phyloP scores from a whole-genome alignment of 2,888 invertebrate genomes.

The Amiota mariae region DNA sequence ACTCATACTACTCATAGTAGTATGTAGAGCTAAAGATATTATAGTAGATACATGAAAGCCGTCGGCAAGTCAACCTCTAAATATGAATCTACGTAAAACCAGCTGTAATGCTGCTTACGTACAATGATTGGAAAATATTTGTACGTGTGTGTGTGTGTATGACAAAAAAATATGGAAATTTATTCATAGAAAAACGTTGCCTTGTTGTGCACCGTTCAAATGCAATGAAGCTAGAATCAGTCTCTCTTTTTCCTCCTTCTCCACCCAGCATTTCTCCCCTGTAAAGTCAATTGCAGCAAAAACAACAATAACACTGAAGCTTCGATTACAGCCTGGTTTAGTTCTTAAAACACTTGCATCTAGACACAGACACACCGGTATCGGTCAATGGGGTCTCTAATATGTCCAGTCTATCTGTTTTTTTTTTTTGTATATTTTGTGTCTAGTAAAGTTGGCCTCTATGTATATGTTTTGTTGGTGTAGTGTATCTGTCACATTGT shows the following conservation, averaged over 20 bases:
- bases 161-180: constrained; percentile 70
- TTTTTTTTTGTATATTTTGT: no score
- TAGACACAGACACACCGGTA: constrained; percentile 8
- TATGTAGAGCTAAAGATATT: no score
- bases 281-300: constrained; percentile 39
- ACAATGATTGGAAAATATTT: background rate
- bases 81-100: constrained; percentile 42
- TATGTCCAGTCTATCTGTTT: no score
- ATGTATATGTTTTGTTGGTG: background rate
- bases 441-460: no score
- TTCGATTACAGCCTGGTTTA: constrained; percentile 59
- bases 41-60: no score
- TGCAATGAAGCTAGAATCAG: background rate
- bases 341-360: constrained; percentile 59
- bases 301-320: background rate
- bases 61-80: background rate
- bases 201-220: constrained; percentile 3
- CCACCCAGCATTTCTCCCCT: background rate
- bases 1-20: background rate
- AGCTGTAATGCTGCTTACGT: constrained; percentile 50
- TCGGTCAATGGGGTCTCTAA: background rate
- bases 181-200: constrained; percentile 69
- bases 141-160: background rate
- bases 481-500: constrained; percentile 3
- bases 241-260: background rate